Evolutionary conservation across 2,113 vertebrate species (phyloP).

Genomic region (Pygoscelis antarcticus): DNA sequence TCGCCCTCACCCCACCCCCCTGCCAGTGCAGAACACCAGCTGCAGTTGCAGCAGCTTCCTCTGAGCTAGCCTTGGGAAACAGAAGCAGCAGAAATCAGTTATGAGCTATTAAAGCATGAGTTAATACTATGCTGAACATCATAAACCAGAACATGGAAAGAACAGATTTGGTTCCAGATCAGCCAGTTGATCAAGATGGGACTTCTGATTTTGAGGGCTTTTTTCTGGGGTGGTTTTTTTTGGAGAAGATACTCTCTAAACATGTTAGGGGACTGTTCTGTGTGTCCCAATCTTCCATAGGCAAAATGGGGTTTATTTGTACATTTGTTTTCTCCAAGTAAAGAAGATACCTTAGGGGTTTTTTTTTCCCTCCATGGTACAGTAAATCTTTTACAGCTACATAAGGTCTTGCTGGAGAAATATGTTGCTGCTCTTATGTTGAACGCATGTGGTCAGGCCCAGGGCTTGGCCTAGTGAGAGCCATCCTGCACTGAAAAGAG

Average conservation of each 20-base stretch:
- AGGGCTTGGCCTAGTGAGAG: constrained; percentile 15
- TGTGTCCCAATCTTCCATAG: not conserved
- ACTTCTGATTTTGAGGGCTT: not conserved
- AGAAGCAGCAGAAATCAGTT: too few species aligned
- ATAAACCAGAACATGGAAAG: too few species aligned
- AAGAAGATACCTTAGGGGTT: constrained; percentile 44
- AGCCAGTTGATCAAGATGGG: too few species aligned
- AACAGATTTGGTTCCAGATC: too few species aligned
- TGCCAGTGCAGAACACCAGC: too few species aligned
- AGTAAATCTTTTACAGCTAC: constrained; percentile 21
- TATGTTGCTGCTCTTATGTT: not conserved
- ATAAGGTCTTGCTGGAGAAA: constrained; percentile 8
- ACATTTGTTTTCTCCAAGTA: not conserved
- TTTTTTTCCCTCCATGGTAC: constrained; percentile 12
- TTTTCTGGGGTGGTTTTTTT: not conserved
- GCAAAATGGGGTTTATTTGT: not conserved
- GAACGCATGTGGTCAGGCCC: not conserved
- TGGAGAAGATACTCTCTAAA: not conserved
- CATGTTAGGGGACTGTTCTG: not conserved
- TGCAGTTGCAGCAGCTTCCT: too few species aligned
- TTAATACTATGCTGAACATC: too few species aligned
- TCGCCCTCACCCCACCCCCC: too few species aligned
- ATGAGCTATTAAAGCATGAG: too few species aligned
- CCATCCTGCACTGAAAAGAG: not conserved
- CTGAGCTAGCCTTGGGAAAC: too few species aligned